A percentile compares a stretch with the other conserved stretches of the same genome.
phyloP scores from a whole-genome alignment of 2,888 invertebrate species.

The Rotaria magnacalcarata region DNA sequence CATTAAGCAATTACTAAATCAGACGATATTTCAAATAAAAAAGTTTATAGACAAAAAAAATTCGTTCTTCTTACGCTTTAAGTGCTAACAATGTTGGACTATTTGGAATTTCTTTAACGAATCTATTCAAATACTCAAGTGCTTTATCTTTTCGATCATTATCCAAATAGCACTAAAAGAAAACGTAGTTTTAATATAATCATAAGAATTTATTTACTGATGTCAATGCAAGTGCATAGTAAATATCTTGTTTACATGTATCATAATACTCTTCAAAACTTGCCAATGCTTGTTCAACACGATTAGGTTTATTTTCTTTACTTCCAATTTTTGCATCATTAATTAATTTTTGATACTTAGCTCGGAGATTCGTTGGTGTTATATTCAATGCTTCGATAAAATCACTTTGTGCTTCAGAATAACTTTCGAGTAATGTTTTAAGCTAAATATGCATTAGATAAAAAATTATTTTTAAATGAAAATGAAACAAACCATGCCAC shows the following conservation, averaged over 20 bases:
- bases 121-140: slow-evolving; percentile 26
- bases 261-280: slow-evolving; percentile 29
- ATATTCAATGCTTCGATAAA: slow-evolving; percentile 6
- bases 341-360: slow-evolving; percentile 27
- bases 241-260: slow-evolving; percentile 26
- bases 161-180: neutral
- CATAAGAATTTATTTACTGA: neutral
- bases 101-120: slow-evolving; percentile 20
- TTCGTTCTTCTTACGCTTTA: neutral
- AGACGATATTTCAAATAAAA: neutral
- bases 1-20: slow-evolving; percentile 25
- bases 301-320: neutral
- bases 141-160: slow-evolving; percentile 35
- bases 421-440: neutral
- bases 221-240: slow-evolving; percentile 32
- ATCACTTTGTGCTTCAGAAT: neutral
- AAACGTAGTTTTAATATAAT: too few species aligned
- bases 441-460: neutral
- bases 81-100: slow-evolving; percentile 35
- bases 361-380: slow-evolving; percentile 23
- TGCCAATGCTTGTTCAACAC: neutral
- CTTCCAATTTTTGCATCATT: slow-evolving; percentile 7
- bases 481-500: neutral
- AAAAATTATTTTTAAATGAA: neutral
- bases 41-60: neutral